Conservation (phyloP, 2,113 vertebrate species). For the Trichomycterus rosablanca region DNA sequence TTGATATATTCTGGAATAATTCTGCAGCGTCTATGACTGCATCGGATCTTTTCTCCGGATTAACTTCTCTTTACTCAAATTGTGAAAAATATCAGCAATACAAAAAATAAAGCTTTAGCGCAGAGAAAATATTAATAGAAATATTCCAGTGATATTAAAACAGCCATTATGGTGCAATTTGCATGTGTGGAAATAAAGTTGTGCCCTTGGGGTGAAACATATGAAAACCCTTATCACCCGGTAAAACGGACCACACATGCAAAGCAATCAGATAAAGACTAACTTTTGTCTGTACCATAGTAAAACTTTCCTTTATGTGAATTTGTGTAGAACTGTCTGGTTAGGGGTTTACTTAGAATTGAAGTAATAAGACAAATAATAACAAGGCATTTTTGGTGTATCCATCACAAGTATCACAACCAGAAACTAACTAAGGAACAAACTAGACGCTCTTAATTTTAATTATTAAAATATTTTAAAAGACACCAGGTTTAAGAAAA, state of each 20-base stretch:
- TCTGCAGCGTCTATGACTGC: slow-evolving; percentile 14
- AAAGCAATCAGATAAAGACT: neutral
- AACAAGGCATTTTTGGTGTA: no score
- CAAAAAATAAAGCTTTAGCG: slow-evolving; percentile 15
- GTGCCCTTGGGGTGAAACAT: slow-evolving; percentile 5
- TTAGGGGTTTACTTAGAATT: no score
- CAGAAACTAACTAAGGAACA: no score
- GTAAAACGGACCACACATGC: neutral
- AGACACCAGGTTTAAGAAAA: no score
- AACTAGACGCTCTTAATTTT: no score
- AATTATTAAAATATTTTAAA: no score
- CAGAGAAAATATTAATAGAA: slow-evolving; percentile 32
- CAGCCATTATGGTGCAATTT: slow-evolving; percentile 8
- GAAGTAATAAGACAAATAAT: no score
- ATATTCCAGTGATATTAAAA: slow-evolving; percentile 26
- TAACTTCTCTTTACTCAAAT: slow-evolving; percentile 27
- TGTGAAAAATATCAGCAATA: slow-evolving; percentile 34
- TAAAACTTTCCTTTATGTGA: neutral
- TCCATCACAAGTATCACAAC: no score
- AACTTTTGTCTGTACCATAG: neutral
- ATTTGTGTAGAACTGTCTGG: no score
- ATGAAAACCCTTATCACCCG: neutral
- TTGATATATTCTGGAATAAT: slow-evolving; percentile 40
- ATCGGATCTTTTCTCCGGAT: neutral
- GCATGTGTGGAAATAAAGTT: slow-evolving; percentile 15